Evolutionary conservation across 1,140 invertebrate species (phyloP).

Genomic region (Colletes latitarsis): DNA sequence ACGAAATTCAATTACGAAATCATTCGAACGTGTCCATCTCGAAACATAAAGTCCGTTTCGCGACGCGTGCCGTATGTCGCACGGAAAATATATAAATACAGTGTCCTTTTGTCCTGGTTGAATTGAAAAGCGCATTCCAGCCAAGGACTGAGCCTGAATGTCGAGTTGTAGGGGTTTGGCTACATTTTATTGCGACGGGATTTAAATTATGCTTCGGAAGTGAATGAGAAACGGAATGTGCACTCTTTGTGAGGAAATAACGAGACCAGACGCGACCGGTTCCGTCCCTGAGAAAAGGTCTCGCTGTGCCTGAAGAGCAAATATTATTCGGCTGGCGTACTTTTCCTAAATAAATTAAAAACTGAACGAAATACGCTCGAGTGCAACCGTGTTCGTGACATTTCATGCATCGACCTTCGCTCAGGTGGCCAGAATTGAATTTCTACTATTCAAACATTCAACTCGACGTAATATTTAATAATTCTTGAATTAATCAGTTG

Average conservation of each 20-base stretch:
- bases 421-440: too few species aligned
- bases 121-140: background rate
- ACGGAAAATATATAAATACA: background rate
- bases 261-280: background rate
- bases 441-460: too few species aligned
- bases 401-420: background rate
- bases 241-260: slow-evolving; percentile 12
- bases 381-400: background rate
- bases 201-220: slow-evolving; percentile 17
- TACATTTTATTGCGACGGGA: background rate
- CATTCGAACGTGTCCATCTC: too few species aligned
- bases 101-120: background rate
- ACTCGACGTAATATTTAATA: too few species aligned
- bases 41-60: background rate
- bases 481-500: too few species aligned
- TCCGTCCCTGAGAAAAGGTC: background rate
- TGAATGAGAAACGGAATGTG: slow-evolving; percentile 24
- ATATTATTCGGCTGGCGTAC: background rate
- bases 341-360: background rate
- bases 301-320: background rate
- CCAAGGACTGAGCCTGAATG: background rate
- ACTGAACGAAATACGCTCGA: background rate
- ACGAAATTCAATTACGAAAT: too few species aligned
- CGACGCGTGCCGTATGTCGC: background rate
- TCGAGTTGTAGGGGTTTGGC: background rate